Evolutionary conservation across 2,113 vertebrate genomes (phyloP).

Genomic region (Osmerus eperlanus): DNA sequence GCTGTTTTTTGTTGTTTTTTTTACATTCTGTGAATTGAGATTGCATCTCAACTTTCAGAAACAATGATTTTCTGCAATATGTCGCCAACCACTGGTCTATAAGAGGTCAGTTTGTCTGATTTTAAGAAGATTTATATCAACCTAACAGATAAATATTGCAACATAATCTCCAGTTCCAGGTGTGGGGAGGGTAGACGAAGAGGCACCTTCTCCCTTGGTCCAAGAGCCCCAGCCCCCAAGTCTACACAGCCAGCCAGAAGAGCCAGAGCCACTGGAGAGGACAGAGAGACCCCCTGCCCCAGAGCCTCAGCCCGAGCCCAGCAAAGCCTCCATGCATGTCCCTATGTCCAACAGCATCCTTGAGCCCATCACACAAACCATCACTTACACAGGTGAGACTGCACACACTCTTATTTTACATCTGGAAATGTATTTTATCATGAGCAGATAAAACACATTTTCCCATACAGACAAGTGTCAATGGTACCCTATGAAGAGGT

Average conservation of each 20-base stretch:
- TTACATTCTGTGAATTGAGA: background rate
- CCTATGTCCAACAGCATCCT: slow-evolving; percentile 60
- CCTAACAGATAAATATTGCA: too few relatives aligned
- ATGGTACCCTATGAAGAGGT: too few relatives aligned
- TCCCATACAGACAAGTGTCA: too few relatives aligned
- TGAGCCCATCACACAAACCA: slow-evolving; percentile 58
- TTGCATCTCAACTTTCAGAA: too few relatives aligned
- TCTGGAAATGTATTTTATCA: too few relatives aligned
- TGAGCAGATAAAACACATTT: too few relatives aligned
- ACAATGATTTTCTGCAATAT: too few relatives aligned
- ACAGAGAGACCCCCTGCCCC: slow-evolving; percentile 40
- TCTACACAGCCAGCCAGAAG: slow-evolving; percentile 54
- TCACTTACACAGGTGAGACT: slow-evolving; percentile 54
- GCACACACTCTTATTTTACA: background rate
- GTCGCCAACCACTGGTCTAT: too few relatives aligned
- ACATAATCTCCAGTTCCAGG: slow-evolving; percentile 32
- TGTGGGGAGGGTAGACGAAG: slow-evolving; percentile 49
- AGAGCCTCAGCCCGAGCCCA: slow-evolving; percentile 55
- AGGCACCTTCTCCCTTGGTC: slow-evolving; percentile 31
- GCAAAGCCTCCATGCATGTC: slow-evolving; percentile 55
- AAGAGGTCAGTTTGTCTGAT: too few relatives aligned
- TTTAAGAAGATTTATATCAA: too few relatives aligned
- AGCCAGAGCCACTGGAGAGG: slow-evolving; percentile 50
- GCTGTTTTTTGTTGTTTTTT: background rate
- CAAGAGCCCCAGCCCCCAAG: slow-evolving; percentile 43